A percentile compares a stretch with the other conserved stretches of the same genome.
These are phyloP conservation scores for Crax fasciolata DNA, from an alignment of 2,797 vertebrate species.

Conservation along the genomic window DNA sequence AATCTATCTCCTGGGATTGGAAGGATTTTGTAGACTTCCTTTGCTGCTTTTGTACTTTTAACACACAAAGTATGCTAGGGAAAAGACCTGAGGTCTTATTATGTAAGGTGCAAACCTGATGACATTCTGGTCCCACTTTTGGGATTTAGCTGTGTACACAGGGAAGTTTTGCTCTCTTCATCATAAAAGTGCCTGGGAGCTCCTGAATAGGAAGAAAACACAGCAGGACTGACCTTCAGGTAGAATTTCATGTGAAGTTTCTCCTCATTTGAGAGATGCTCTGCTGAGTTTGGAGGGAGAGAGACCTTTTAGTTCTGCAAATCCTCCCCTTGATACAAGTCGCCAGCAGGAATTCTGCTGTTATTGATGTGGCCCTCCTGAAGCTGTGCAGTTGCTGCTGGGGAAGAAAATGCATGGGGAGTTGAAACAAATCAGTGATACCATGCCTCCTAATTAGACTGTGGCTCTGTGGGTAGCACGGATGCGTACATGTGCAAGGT, in stretches of 20 bases:
- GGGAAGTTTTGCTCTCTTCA: neutral
- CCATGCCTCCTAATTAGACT: neutral
- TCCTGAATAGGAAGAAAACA: neutral
- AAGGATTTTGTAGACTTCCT: slow-evolving; percentile 27
- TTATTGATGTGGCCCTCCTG: neutral
- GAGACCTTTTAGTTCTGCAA: slow-evolving; percentile 25
- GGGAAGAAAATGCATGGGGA: neutral
- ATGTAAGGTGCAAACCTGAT: neutral
- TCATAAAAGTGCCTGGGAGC: neutral
- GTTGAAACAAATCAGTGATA: neutral
- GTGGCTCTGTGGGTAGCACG: rapidly evolving
- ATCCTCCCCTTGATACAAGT: neutral
- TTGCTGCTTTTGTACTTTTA: neutral
- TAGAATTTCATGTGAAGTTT: slow-evolving; percentile 9
- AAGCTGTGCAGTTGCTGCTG: neutral
- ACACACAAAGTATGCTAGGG: neutral
- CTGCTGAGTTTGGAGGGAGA: neutral
- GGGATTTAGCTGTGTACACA: neutral
- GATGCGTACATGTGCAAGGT: neutral
- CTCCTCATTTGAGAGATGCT: slow-evolving; percentile 4
- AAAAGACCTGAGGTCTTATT: neutral
- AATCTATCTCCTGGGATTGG: neutral
- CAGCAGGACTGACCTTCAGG: slow-evolving; percentile 37
- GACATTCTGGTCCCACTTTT: neutral
- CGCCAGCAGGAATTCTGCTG: neutral